A percentile compares a stretch with the other conserved stretches of the same genome.
Evolutionary conservation across 2,797 vertebrate species (phyloP).

Genomic region (Manis javanica): DNA sequence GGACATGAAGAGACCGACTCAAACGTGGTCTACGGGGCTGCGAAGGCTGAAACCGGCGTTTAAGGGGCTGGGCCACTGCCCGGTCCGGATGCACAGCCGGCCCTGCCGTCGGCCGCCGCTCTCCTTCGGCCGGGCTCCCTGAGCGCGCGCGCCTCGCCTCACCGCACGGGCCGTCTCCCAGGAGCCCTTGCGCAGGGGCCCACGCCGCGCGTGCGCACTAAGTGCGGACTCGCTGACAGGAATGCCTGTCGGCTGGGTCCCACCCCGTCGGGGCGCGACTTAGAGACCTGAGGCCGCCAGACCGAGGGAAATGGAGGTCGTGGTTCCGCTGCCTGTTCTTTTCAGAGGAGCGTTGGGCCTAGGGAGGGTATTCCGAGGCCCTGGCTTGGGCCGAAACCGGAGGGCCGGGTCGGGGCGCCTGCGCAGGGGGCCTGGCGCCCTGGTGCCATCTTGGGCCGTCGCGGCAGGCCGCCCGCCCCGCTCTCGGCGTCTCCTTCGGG

Average conservation of each 20-base stretch:
- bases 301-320: rapidly evolving
- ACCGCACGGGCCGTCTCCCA: rapidly evolving
- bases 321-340: rapidly evolving
- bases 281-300: rapidly evolving
- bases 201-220: rapidly evolving
- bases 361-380: rapidly evolving
- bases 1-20: too few species aligned
- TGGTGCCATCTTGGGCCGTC: rapidly evolving
- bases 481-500: rapidly evolving
- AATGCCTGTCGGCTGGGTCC: rapidly evolving
- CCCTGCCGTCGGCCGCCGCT: too few species aligned
- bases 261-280: rapidly evolving
- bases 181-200: background rate
- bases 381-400: rapidly evolving
- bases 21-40: too few species aligned
- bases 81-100: too few species aligned
- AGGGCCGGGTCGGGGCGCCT: background rate
- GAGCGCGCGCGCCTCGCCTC: rapidly evolving
- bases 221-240: rapidly evolving
- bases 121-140: too few species aligned
- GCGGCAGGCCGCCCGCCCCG: rapidly evolving
- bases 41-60: too few species aligned
- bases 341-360: rapidly evolving
- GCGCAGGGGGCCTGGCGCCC: background rate
- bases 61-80: too few species aligned